These are phyloP conservation scores for Halocynthia aurantium DNA, from an alignment of 23 tunicate species.

Conservation along the genomic window DNA sequence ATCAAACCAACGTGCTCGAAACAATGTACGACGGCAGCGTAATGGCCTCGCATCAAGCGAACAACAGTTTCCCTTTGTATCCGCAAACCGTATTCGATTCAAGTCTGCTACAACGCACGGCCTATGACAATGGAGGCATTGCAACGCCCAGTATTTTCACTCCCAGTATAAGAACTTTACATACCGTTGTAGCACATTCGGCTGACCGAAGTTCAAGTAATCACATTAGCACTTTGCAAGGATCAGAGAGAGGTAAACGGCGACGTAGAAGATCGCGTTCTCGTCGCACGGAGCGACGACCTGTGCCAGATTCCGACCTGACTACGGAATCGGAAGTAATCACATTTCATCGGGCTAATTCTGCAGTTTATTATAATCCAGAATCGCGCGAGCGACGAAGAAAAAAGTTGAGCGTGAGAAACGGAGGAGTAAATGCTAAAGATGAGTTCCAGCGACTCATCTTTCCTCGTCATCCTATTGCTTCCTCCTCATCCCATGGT, in stretches of 20 bases:
- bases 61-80: background rate
- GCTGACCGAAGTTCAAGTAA: constrained; percentile 3
- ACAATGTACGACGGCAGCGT: constrained; percentile 7
- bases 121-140: constrained; percentile 18
- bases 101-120: background rate
- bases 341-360: constrained; percentile 11
- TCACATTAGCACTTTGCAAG: background rate
- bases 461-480: constrained; percentile 3
- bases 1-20: constrained; percentile 11
- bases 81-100: background rate
- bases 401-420: constrained; percentile 18
- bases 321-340: constrained; percentile 23
- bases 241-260: constrained; percentile 11
- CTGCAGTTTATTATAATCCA: constrained; percentile 17
- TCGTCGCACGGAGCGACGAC: constrained; percentile 4
- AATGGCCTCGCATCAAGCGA: background rate
- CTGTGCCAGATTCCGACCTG: constrained; percentile 1
- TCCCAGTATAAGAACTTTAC: too few species aligned
- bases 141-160: constrained; percentile 16
- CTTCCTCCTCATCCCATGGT: constrained; percentile 2
- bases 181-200: too few species aligned
- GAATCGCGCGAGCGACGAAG: constrained; percentile 18
- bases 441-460: constrained; percentile 25
- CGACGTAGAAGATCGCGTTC: constrained; percentile 13
- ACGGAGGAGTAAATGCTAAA: constrained; percentile 19